These are phyloP conservation scores for Zaprionus vittiger DNA, from an alignment of 1,140 invertebrate species.

Conservation along the genomic window DNA sequence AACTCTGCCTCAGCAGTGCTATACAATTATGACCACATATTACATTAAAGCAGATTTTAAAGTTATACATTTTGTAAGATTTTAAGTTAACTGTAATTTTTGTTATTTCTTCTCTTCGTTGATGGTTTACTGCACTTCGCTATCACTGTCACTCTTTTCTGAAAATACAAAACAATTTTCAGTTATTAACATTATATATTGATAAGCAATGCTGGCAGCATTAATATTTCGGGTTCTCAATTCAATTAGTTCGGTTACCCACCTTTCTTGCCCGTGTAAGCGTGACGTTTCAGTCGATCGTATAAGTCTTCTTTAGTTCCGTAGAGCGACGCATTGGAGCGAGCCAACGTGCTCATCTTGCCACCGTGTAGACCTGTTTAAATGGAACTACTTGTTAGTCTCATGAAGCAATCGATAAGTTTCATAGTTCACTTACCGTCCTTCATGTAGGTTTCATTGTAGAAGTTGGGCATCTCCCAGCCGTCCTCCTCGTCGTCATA, in stretches of 20 bases:
- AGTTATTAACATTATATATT: not conserved
- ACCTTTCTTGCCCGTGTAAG: slow-evolving; percentile 98
- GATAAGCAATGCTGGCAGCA: not conserved
- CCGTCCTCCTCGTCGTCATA: slow-evolving; percentile 97
- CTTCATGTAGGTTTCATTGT: slow-evolving; percentile 98
- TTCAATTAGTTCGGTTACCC: slow-evolving; percentile 42
- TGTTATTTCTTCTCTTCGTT: slow-evolving; percentile 35
- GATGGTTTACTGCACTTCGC: slow-evolving; percentile 91
- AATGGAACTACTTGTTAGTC: not conserved
- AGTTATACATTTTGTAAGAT: slow-evolving; percentile 38
- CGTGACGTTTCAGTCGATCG: slow-evolving; percentile 97
- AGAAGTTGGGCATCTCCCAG: slow-evolving; percentile 99
- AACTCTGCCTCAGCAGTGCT: slow-evolving; percentile 52
- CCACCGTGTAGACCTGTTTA: slow-evolving; percentile 69
- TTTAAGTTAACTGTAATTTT: slow-evolving; percentile 46
- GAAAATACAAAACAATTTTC: slow-evolving; percentile 80
- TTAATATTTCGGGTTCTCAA: not conserved
- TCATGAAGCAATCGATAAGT: not conserved
- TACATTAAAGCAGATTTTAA: slow-evolving; percentile 75
- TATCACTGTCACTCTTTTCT: slow-evolving; percentile 97
- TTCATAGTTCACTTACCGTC: slow-evolving; percentile 87
- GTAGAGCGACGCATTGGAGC: slow-evolving; percentile 96
- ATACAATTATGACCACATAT: slow-evolving; percentile 74
- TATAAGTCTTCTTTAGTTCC: slow-evolving; percentile 98
- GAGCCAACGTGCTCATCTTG: slow-evolving; percentile 95